Evolutionary conservation across 2,797 vertebrate species (phyloP), one percentile per base, ranked within the genome.

Genomic region (Perodicticus potto): DNA sequence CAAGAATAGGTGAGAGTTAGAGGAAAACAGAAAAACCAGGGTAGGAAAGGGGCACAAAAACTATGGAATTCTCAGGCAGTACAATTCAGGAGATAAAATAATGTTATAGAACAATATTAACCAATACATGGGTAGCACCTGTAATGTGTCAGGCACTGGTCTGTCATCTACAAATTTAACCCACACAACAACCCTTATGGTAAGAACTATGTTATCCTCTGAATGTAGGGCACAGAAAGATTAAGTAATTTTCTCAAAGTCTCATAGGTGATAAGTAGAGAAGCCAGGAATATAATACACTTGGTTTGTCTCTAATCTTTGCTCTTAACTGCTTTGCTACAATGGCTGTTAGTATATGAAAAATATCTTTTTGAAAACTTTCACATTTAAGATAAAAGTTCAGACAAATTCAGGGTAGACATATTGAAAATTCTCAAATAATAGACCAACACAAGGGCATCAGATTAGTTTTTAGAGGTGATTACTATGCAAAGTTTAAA

Each of bases 131-230:
- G 7, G 13, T 5, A 86, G 63, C 5, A 72, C 40, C 40, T 69
- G 8, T 17, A 67, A 37, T 32, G 7, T 87, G 13, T 45, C 43
- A 81, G 55, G 5, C 22, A 86, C 19, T 77, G 25, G 74, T 91
- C 32, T 89, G 37, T 83, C 87, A 27, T 61, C 29, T 84, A 85
- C 14, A 91, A 70, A 91, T 86, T 93, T 89, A 93, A 87, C 72
- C 43, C 55, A 91, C 19, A 77, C 4, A 91, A 89, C 5, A 96
- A 83, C 81, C 22, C 27, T 81, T 49, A 9, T 83, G 19, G 7
- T 49, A 73, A 84, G 32, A 93, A 81, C 12, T 87, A 34, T 96
- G 37, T 78, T 84, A 67, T 29, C 7, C 40, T 92, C 27, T 69
- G 19, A 86, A 72, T 93, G 6, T 32, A 81, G 27, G 40, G 40